phyloP scores from a whole-genome alignment of 2,113 vertebrate species.

The Xerus inauris region DNA sequence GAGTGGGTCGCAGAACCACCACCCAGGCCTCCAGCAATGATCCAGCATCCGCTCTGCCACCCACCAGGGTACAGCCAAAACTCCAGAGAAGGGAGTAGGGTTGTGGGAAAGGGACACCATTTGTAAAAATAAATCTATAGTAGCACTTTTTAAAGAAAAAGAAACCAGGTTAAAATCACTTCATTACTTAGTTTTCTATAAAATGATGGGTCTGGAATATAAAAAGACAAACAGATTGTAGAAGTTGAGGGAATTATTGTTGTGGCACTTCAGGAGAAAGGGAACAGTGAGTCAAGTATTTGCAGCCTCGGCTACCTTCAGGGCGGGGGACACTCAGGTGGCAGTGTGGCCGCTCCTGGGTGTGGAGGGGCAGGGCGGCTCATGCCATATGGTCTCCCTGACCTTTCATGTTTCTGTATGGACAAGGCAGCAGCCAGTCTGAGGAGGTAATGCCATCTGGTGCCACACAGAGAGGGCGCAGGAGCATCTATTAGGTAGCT shows the following conservation, averaged over 20 bases:
- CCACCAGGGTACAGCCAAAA: background rate
- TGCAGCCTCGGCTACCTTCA: constrained; percentile 52
- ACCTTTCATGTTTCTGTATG: constrained; percentile 78
- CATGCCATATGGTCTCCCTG: constrained; percentile 77
- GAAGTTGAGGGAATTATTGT: background rate
- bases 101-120: background rate
- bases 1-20: rapidly evolving
- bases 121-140: background rate
- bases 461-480: constrained; percentile 66
- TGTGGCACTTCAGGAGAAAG: background rate
- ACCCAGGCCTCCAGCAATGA: background rate
- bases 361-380: constrained; percentile 65
- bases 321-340: constrained; percentile 54
- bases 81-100: background rate
- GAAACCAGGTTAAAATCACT: background rate
- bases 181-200: background rate
- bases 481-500: constrained; percentile 67
- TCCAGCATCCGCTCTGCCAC: too few relatives aligned
- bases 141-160: background rate
- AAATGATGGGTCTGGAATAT: background rate
- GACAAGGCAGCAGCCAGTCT: constrained; percentile 60
- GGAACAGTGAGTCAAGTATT: background rate
- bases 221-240: background rate
- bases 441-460: constrained; percentile 77
- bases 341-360: constrained; percentile 75